Base-by-base conservation (phyloP, 2,797 vertebrate genomes). In the Zenarchopterus dispar region DNA sequence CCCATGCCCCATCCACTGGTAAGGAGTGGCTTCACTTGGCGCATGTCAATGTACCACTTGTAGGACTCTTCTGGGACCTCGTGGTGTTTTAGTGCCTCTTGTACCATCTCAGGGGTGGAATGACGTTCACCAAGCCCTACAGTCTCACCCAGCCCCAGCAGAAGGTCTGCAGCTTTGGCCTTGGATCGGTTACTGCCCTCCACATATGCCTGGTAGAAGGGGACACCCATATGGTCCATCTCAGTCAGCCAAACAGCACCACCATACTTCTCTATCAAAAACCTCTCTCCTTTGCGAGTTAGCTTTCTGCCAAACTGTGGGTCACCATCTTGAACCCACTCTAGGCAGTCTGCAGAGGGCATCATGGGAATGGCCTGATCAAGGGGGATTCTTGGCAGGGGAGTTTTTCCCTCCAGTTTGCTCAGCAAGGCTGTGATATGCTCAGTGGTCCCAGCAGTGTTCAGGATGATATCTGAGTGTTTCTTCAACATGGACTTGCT, bases 1-100 rank as follows among this genome's bases (percentile, higher is more conserved):
- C 94, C 94, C 91, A 94, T 94, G 18, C 94, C 94, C 94, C 94
- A 94, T n/a, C 94, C 94, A 51, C 93, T 94, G 52, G 93, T 94
- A 41, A 80, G 84, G 10, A 94, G 89, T 18, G 93, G 90, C 48
- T 88, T 78, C 56, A 86, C 79, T 58, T 93, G 80, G 9, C 93
- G 88, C 87, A 94, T 94, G 83, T 80, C 69, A 28, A 92, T 88
- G 84, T 94, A 94, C 93, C 94, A 94, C 75, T 87, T 91, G 80
- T 94, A 94, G 11, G 91, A 85, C 33, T 94, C 81, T 56, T 93
- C 91, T 42, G 91, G 84, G 17, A 94, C 93, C n/a, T 75, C 76
- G 50, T 94, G 94, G 67, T 94, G 93, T 41, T 62, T 82, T 13
- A 94, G 85, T 17, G 93, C 92, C 26, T 94, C 91, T 61, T 82